Evolutionary conservation across 2,797 vertebrate species (phyloP).

Genomic region (Phalloptychus januarius): DNA sequence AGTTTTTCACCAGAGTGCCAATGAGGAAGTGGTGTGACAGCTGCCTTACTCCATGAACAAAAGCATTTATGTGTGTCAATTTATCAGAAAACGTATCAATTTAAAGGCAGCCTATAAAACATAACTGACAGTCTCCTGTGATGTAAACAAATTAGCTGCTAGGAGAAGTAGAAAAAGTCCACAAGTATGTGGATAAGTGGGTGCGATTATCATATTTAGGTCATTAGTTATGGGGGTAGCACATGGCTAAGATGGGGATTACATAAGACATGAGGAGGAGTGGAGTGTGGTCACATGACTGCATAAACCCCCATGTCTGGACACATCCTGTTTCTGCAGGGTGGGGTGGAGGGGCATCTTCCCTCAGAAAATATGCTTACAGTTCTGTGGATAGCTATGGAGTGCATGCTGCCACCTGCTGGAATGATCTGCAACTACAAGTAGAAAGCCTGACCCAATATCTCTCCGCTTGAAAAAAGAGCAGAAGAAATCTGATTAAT

Average conservation of each 20-base stretch:
- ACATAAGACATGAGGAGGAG: conserved; percentile 66
- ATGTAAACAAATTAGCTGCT: not conserved
- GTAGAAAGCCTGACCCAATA: not conserved
- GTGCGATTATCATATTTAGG: conserved; percentile 40
- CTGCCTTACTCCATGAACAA: conserved; percentile 40
- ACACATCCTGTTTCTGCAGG: conserved; percentile 55
- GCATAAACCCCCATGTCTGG: conserved; percentile 43
- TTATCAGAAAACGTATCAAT: not conserved
- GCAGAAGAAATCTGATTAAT: not conserved
- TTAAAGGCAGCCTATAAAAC: not conserved
- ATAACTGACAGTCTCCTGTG: not conserved
- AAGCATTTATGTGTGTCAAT: conserved; percentile 17
- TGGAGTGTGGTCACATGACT: conserved; percentile 61
- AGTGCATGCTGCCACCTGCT: conserved; percentile 56
- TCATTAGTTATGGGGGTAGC: conserved; percentile 45
- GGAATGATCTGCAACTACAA: not conserved
- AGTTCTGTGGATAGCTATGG: conserved; percentile 25
- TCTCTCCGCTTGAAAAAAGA: not conserved
- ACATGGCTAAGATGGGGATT: conserved; percentile 59
- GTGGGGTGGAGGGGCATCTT: conserved; percentile 31
- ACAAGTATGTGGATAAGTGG: conserved; percentile 9
- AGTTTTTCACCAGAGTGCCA: conserved; percentile 17
- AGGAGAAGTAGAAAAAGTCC: conserved; percentile 3
- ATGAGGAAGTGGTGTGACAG: conserved; percentile 51
- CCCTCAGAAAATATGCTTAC: conserved; percentile 52